phyloP scores from a whole-genome alignment of 2,113 vertebrate species.

The Diphyllodes magnificus region DNA sequence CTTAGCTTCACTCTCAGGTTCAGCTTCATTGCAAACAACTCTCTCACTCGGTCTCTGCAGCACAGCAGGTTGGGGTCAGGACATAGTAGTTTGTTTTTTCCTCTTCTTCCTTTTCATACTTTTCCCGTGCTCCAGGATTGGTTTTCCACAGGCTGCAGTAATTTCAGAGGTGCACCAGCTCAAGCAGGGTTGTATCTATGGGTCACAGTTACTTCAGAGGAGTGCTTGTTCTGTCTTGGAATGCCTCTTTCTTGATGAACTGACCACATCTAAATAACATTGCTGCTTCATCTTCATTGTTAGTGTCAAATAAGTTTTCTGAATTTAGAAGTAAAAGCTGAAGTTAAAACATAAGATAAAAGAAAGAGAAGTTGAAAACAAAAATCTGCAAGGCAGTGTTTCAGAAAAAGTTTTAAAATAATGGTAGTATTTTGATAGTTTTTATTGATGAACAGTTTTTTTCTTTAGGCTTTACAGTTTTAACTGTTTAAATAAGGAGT shows the following conservation, averaged over 20 bases:
- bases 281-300: not conserved
- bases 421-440: not conserved
- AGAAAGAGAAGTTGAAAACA: not conserved
- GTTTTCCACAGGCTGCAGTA: not conserved
- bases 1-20: not conserved
- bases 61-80: not conserved
- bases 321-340: not conserved
- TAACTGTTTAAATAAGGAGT: not conserved
- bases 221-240: not conserved
- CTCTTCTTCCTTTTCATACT: not conserved
- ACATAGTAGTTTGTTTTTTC: not conserved
- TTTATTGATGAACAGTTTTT: not conserved
- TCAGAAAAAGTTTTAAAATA: not conserved
- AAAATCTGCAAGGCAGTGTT: not conserved
- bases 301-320: not conserved
- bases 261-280: not conserved
- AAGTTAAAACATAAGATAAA: not conserved
- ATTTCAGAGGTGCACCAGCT: not conserved
- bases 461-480: not conserved
- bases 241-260: not conserved
- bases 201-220: not conserved
- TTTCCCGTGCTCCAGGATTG: not conserved
- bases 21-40: not conserved
- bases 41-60: not conserved
- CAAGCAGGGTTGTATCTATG: not conserved